Evolutionary conservation across 2,797 vertebrate species (phyloP), one percentile per base, ranked within the genome.

Genomic region (Acomys russatus): DNA sequence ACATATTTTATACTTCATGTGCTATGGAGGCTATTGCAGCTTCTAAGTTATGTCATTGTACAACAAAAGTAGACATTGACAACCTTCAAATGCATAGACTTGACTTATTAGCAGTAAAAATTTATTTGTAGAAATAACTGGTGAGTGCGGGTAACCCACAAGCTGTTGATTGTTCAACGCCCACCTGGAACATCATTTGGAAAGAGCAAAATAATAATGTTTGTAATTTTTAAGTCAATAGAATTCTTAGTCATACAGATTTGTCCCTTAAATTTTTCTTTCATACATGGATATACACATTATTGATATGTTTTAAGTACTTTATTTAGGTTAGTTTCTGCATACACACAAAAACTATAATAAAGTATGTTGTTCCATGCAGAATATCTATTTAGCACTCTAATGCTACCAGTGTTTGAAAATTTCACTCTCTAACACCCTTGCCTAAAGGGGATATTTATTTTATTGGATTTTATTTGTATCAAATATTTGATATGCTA

Each of bases 41-140:
- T 33, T 49, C 38, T 49, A 30, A 49, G 18, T 33, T 84, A 8
- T 49, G 25, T 66, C 30, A 70, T 56, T 44, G 17, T n/a, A 70
- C 2, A 10, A 73, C 1, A 7, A 79, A 90, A 61, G 2, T 5
- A 74, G 22, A 61, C 17, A 73, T 30, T 51, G 64, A n/a, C 14
- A 82, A 20, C 12, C 56, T 38, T 88, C 70, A 61, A 51, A 78
- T 20, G 0, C 23, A 80, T 70, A 77, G n/a, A 18, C 10, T 30
- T 84, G 20, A 11, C 35, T 76, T 78, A 44, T 93, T 85, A 61
- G 22, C 4, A 91, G 66, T 91, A 25, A 93, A 80, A 33, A 6
- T 73, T 94, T 88, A 88, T 94, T 93, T 92, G 25, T 91, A 63
- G 77, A 88, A 68, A 18, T 59, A n/a, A 17, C 3, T 28, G 70